Base-by-base conservation (phyloP, 2,888 invertebrate genomes). In the Drosophila rubida region DNA sequence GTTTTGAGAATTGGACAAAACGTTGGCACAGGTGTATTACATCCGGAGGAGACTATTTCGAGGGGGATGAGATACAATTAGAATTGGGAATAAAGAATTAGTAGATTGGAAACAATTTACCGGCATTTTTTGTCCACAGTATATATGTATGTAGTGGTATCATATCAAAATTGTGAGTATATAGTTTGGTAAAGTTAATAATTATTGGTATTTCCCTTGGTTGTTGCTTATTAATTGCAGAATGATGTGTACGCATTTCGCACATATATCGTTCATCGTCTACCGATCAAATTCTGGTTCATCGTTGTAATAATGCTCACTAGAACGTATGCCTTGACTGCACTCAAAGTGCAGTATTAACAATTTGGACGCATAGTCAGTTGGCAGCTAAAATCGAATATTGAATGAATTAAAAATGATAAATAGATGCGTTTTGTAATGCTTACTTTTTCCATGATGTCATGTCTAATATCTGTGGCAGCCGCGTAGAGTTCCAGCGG, bases 281-380 rank as follows among this genome's bases (percentile, higher is more conserved):
- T 80, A 80, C 2, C 81, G 81, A 64, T 82, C 82, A 25, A 85
- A 82, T 58, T 82, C 82, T 7, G 82, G 82, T 32, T 82, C 85
- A 32, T 82, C 82, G 9, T 57, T 77, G 58, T 78, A 82, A 54
- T 50, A 73, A 63, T 82, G 85, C 30, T 75, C 80, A 32, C 27
- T 30, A 7, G 68, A 69, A 19, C 55, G 19, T 39, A 82, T 77
- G 39, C 85, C 85, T 9, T 80, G 78, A 60, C 85, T 85, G 66
- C 85, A 85, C 55, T 82, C 82, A 35, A 82, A 82, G 37, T 71
- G 48, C 25, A 82, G 30, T 1, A 65, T 32, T 4, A 82, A 60
- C 50, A 73, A 71, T 30, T 85, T 72, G 2, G 77, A 61, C 8
- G 82, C 85, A 65, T 63, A 82, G 11, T 68, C 72, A 4, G 57